Evolutionary conservation across 1,140 invertebrate genomes (phyloP).

Genomic region (Lepidostoma basale): DNA sequence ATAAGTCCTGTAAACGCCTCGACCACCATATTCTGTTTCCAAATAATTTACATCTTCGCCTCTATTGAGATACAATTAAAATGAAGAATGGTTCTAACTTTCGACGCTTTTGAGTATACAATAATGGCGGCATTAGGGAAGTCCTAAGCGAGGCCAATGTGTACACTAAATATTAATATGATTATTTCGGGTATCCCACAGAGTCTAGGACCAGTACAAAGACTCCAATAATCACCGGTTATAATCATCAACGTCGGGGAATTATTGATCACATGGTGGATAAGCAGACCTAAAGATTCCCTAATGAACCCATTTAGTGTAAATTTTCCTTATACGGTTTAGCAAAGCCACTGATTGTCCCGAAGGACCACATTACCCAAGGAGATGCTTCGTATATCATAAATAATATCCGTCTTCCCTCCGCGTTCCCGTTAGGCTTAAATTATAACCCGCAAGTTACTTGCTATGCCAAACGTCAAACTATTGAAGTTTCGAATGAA

Average conservation of each 20-base stretch:
- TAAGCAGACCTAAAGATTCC: not conserved
- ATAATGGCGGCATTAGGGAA: too few relatives aligned
- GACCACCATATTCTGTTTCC: too few relatives aligned
- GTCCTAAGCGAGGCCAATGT: too few relatives aligned
- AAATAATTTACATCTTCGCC: too few relatives aligned
- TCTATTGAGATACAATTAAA: too few relatives aligned
- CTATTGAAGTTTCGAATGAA: too few relatives aligned
- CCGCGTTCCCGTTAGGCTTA: not conserved
- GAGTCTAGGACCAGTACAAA: not conserved
- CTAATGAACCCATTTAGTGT: not conserved
- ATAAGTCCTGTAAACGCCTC: too few relatives aligned
- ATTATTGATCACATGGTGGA: slow-evolving; percentile 13
- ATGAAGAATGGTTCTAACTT: too few relatives aligned
- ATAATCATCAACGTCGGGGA: not conserved
- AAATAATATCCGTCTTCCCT: not conserved
- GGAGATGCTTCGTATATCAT: too few relatives aligned
- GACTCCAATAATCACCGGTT: slow-evolving; percentile 4
- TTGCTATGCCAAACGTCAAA: too few relatives aligned
- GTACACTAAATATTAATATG: slow-evolving; percentile 7
- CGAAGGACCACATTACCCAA: not conserved
- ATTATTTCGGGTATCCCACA: not conserved
- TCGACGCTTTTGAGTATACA: too few relatives aligned
- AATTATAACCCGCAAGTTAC: too few relatives aligned
- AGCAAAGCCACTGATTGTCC: not conserved
- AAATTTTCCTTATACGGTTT: slow-evolving; percentile 4